Conservation (phyloP, 1,140 invertebrate genomes). For the Aphelinus atriplicis region DNA sequence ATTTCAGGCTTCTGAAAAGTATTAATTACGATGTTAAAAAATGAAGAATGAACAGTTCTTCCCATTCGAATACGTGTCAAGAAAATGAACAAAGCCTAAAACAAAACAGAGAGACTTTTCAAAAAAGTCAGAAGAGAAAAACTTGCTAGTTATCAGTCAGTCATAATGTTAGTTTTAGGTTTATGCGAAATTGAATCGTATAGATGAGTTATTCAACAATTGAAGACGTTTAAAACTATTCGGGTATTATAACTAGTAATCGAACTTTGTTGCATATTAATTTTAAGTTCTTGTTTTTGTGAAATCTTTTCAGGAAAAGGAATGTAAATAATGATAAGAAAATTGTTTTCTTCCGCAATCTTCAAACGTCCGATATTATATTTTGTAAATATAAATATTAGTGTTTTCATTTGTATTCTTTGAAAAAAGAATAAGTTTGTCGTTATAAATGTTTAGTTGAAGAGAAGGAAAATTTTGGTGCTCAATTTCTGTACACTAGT, state of each 20-base stretch:
- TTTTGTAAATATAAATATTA: constrained; percentile 37
- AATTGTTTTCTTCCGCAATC: constrained; percentile 10
- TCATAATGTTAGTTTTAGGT: constrained; percentile 30
- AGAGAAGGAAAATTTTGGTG: constrained; percentile 35
- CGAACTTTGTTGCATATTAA: constrained; percentile 29
- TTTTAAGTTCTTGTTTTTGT: constrained; percentile 28
- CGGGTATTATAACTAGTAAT: constrained; percentile 28
- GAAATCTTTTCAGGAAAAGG: background rate
- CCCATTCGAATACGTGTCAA: too few relatives aligned
- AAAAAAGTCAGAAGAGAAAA: constrained; percentile 7
- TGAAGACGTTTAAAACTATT: constrained; percentile 18
- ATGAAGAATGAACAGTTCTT: too few relatives aligned
- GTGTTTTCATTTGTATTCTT: constrained; percentile 17
- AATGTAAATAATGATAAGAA: constrained; percentile 11
- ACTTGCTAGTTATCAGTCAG: constrained; percentile 32
- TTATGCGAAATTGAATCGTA: constrained; percentile 19
- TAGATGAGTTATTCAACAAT: constrained; percentile 15
- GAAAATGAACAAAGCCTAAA: constrained; percentile 17
- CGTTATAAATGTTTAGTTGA: constrained; percentile 17
- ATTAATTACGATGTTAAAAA: constrained; percentile 26
- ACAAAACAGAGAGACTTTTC: constrained; percentile 15
- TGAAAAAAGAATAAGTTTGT: constrained; percentile 27
- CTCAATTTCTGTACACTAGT: constrained; percentile 26
- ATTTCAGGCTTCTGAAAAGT: constrained; percentile 47
- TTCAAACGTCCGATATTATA: constrained; percentile 35